Evolutionary conservation across 1,140 invertebrate species (phyloP).

Genomic region (Coenobita brevimanus): DNA sequence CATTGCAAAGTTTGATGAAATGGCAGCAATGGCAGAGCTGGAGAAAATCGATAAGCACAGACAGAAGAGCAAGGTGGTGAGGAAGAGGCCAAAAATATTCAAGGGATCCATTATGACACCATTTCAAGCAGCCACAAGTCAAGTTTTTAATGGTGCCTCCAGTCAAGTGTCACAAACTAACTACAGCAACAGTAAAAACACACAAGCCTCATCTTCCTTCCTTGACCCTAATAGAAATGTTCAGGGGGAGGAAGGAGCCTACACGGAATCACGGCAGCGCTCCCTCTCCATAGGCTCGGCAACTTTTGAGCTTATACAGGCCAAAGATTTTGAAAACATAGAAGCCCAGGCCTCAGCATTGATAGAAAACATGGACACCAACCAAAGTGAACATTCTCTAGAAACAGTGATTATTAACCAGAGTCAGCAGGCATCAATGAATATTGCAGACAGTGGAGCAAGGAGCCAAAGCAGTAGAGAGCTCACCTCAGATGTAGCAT

Average conservation of each 20-base stretch:
- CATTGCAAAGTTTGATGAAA: slow-evolving; percentile 68
- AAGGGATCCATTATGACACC: not conserved
- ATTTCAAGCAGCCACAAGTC: not conserved
- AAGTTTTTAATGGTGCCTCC: not conserved
- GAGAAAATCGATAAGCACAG: slow-evolving; percentile 60
- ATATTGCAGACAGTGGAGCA: too few relatives aligned
- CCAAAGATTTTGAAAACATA: slow-evolving; percentile 75
- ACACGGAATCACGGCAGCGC: slow-evolving; percentile 68
- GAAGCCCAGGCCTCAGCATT: slow-evolving; percentile 72
- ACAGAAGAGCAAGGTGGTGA: slow-evolving; percentile 54
- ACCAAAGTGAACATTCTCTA: too few relatives aligned
- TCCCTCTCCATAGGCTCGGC: slow-evolving; percentile 71
- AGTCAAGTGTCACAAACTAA: not conserved
- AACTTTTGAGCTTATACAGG: slow-evolving; percentile 75
- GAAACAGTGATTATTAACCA: too few relatives aligned
- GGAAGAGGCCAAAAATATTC: slow-evolving; percentile 10
- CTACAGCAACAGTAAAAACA: not conserved
- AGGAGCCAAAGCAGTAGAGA: too few relatives aligned
- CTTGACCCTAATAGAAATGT: not conserved
- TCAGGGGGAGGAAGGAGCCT: slow-evolving; percentile 52
- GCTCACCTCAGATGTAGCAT: too few relatives aligned
- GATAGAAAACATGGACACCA: slow-evolving; percentile 71
- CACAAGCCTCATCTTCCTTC: slow-evolving; percentile 11
- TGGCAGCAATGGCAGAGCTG: slow-evolving; percentile 68
- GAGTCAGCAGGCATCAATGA: too few relatives aligned